These are phyloP conservation scores for Trissolcus japonicus DNA, from an alignment of 2,888 invertebrate species.

Conservation along the genomic window DNA sequence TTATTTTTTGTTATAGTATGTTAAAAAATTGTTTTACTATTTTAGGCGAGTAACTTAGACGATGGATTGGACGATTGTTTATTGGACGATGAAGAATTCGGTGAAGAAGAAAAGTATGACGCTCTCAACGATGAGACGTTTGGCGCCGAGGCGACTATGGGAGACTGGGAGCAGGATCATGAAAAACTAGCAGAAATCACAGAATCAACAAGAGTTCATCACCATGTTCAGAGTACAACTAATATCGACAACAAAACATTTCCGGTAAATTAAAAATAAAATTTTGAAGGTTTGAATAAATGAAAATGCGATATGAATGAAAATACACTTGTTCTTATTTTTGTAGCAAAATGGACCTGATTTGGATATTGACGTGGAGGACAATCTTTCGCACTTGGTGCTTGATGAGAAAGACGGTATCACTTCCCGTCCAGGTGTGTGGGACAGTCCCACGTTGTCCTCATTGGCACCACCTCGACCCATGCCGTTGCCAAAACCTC, in stretches of 20 bases:
- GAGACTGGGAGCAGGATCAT: constrained; percentile 86
- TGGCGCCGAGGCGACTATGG: constrained; percentile 84
- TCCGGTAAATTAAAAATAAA: constrained; percentile 12
- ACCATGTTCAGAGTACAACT: constrained; percentile 54
- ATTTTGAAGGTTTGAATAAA: neutral
- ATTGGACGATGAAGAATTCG: constrained; percentile 80
- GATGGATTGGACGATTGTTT: constrained; percentile 72
- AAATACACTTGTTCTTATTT: neutral
- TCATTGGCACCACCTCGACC: constrained; percentile 60
- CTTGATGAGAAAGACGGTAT: constrained; percentile 79
- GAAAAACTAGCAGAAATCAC: constrained; percentile 82
- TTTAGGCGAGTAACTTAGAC: constrained; percentile 63
- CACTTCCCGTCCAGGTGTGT: constrained; percentile 76
- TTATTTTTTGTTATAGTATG: too few species aligned
- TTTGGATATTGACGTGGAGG: constrained; percentile 75
- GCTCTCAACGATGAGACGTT: constrained; percentile 95
- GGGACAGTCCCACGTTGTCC: constrained; percentile 75
- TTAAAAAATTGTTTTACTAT: neutral
- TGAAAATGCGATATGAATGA: neutral
- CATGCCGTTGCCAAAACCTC: constrained; percentile 55
- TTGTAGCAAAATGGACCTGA: constrained; percentile 58
- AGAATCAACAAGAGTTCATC: constrained; percentile 75
- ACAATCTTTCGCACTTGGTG: constrained; percentile 80
- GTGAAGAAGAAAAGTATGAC: constrained; percentile 90
- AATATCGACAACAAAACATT: constrained; percentile 46